These are phyloP conservation scores for Probosciger aterrimus DNA, from an alignment of 2,113 vertebrate species.

Conservation along the genomic window DNA sequence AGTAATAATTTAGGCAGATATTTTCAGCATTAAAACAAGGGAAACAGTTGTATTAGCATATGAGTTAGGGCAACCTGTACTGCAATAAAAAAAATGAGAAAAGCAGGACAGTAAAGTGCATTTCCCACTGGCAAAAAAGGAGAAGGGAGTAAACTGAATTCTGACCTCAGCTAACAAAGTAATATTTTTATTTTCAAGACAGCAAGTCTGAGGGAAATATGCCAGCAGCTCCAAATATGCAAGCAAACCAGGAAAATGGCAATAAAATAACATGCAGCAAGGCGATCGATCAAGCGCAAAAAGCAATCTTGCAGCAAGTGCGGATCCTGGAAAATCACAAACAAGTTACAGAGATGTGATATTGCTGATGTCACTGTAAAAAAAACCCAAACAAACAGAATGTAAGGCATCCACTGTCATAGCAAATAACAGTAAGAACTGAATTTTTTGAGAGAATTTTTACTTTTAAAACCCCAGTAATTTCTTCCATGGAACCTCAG, in stretches of 20 bases:
- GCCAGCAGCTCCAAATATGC: neutral
- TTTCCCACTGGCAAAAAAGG: neutral
- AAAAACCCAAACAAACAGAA: neutral
- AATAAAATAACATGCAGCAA: neutral
- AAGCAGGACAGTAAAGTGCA: neutral
- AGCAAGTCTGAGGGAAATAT: neutral
- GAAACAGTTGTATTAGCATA: neutral
- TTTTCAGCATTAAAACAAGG: neutral
- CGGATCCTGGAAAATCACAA: neutral
- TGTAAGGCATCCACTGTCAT: neutral
- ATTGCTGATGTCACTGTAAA: neutral
- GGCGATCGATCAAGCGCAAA: neutral
- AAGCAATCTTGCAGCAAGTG: neutral
- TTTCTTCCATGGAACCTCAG: neutral
- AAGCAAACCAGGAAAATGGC: neutral
- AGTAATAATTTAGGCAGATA: neutral
- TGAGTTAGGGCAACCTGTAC: neutral
- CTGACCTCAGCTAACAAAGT: neutral
- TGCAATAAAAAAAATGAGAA: neutral
- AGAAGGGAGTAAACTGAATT: neutral
- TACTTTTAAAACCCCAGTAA: neutral
- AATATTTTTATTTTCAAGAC: neutral
- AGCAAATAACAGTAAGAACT: neutral
- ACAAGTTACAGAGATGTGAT: neutral
- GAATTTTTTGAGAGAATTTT: neutral